Percentiles rank a stretch among this genome's conserved stretches.
Evolutionary conservation across 1,140 invertebrate species (phyloP).

Genomic region (Coelopa frigida): DNA sequence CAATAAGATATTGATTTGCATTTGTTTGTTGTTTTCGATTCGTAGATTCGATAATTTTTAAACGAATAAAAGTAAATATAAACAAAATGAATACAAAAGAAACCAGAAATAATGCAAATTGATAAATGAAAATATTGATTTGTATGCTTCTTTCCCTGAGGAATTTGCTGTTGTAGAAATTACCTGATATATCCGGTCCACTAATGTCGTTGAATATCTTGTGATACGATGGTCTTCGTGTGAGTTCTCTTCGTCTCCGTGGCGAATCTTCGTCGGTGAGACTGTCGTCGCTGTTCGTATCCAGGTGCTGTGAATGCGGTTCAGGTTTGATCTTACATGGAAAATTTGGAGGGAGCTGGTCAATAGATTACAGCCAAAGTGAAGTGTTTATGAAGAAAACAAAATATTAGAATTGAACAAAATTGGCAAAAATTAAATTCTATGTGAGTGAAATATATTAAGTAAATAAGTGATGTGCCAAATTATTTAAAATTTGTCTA

Average conservation of each 20-base stretch:
- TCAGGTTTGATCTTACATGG: conserved; percentile 54
- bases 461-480: too few species aligned
- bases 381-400: neutral
- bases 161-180: too few species aligned
- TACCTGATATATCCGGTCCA: conserved; percentile 78
- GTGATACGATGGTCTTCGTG: conserved; percentile 87
- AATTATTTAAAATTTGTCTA: too few species aligned
- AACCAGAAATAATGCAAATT: neutral
- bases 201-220: conserved; percentile 94
- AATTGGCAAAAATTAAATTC: too few species aligned
- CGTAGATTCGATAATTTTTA: too few species aligned
- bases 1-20: neutral
- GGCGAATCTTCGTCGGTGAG: conserved; percentile 74
- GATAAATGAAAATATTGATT: neutral
- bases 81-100: conserved; percentile 4
- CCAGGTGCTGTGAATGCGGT: conserved; percentile 54
- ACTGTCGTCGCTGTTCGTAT: conserved; percentile 69
- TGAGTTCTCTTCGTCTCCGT: conserved; percentile 77
- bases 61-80: too few species aligned
- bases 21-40: too few species aligned
- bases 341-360: conserved; percentile 41
- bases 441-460: too few species aligned
- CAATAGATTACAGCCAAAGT: conserved; percentile 2
- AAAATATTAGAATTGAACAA: too few species aligned
- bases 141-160: too few species aligned